Evolutionary conservation across 2,113 vertebrate genomes (phyloP).

Genomic region (Dicaeum eximium): DNA sequence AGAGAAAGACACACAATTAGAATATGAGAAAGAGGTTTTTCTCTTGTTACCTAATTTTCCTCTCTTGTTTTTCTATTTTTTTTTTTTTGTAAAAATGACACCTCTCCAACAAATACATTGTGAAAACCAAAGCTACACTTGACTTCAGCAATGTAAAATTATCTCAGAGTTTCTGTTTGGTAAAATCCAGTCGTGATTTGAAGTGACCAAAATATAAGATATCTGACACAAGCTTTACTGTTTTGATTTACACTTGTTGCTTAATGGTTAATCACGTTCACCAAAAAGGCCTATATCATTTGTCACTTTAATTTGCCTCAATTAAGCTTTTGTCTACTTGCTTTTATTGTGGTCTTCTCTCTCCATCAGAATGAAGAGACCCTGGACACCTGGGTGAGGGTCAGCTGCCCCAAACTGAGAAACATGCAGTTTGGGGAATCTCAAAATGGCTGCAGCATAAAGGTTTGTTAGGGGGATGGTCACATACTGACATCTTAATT

Average conservation of each 20-base stretch:
- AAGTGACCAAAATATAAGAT: not conserved
- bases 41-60: rapidly evolving
- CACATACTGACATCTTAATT: not conserved
- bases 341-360: not conserved
- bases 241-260: not conserved
- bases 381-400: not conserved
- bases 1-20: not conserved
- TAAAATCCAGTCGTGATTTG: not conserved
- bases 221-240: not conserved
- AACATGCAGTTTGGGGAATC: not conserved
- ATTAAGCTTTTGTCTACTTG: not conserved
- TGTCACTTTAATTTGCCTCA: not conserved
- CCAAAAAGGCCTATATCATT: rapidly evolving
- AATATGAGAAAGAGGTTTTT: not conserved
- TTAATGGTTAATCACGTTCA: not conserved
- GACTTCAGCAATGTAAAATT: not conserved
- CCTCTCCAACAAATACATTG: not conserved
- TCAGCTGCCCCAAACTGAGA: not conserved
- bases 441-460: not conserved
- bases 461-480: not conserved
- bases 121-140: not conserved
- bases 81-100: not conserved
- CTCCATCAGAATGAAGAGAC: not conserved
- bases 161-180: not conserved
- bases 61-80: not conserved